Percentiles rank a stretch among this genome's conserved stretches.
phyloP scores from a whole-genome alignment of 2,797 vertebrate species.

The Anolis apletophallus region DNA sequence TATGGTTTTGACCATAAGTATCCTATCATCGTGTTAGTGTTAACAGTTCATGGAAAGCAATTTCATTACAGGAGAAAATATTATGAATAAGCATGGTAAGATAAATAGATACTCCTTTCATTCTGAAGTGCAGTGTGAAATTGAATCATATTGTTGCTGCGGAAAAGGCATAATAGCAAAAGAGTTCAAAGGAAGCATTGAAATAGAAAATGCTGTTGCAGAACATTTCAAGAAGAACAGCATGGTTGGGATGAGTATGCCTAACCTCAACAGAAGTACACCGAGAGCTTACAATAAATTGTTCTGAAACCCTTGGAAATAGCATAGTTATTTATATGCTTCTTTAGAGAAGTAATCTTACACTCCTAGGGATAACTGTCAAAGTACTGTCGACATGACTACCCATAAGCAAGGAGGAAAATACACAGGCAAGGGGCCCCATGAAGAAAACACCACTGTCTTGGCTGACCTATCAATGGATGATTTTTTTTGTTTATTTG shows the following conservation, averaged over 20 bases:
- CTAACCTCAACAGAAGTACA: not conserved
- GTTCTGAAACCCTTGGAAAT: conserved; percentile 24
- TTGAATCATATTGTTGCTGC: conserved; percentile 11
- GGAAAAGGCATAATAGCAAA: conserved; percentile 6
- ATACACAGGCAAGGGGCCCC: too few species aligned
- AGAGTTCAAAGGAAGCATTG: conserved; percentile 17
- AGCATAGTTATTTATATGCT: conserved; percentile 12
- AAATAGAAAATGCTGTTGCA: not conserved
- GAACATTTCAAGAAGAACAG: not conserved
- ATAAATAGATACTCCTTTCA: not conserved
- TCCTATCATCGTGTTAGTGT: conserved; percentile 81
- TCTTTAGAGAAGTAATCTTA: not conserved
- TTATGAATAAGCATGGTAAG: conserved; percentile 23
- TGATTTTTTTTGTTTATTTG: too few species aligned
- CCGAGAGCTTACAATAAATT: not conserved
- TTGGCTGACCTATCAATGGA: too few species aligned
- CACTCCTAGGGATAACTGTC: not conserved
- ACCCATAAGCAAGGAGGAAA: too few species aligned
- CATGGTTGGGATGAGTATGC: not conserved
- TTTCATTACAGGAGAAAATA: not conserved
- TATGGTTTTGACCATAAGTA: conserved; percentile 84
- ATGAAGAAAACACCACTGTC: not conserved
- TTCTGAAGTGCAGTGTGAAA: conserved; percentile 50
- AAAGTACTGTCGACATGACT: not conserved
- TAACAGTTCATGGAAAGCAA: not conserved